Percentiles rank a stretch among this genome's conserved stretches.
Evolutionary conservation across 2,888 invertebrate species (phyloP).

Genomic region (Linnaemya tessellans): DNA sequence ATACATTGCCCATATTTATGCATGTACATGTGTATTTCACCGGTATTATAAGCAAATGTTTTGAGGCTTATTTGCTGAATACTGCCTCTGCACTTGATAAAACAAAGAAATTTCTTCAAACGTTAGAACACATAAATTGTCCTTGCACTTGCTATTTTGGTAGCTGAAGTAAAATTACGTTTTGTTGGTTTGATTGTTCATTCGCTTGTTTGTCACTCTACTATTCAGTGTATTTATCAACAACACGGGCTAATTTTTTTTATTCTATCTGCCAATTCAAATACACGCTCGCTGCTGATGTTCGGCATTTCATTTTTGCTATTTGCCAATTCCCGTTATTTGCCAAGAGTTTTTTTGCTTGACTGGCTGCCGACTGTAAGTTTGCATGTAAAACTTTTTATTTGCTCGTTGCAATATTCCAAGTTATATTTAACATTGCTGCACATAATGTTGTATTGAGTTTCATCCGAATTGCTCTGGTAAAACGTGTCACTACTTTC

Average conservation of each 20-base stretch:
- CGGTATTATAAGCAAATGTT: conserved; percentile 52
- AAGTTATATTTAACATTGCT: conserved; percentile 47
- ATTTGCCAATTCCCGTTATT: conserved; percentile 36
- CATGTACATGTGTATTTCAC: conserved; percentile 8
- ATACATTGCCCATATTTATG: too few relatives aligned
- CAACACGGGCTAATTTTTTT: neutral
- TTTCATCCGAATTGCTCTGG: neutral
- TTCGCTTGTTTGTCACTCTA: conserved; percentile 5
- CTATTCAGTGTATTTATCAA: conserved; percentile 19
- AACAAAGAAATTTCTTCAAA: conserved; percentile 48
- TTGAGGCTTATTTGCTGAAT: conserved; percentile 61
- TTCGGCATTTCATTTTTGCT: conserved; percentile 33
- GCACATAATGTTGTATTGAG: conserved; percentile 15
- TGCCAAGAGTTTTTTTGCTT: conserved; percentile 10
- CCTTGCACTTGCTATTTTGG: conserved; percentile 1
- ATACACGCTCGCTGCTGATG: conserved; percentile 19
- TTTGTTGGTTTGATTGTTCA: conserved; percentile 53
- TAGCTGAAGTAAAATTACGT: conserved; percentile 36
- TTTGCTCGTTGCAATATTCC: conserved; percentile 23
- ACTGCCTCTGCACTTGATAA: conserved; percentile 38
- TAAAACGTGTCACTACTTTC: conserved; percentile 6
- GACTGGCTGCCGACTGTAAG: conserved; percentile 6
- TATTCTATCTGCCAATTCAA: conserved; percentile 4
- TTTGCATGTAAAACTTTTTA: neutral
- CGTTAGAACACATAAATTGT: conserved; percentile 16